Base-by-base conservation (phyloP, 2,888 invertebrate species). In the Agapetus fuscipes region DNA sequence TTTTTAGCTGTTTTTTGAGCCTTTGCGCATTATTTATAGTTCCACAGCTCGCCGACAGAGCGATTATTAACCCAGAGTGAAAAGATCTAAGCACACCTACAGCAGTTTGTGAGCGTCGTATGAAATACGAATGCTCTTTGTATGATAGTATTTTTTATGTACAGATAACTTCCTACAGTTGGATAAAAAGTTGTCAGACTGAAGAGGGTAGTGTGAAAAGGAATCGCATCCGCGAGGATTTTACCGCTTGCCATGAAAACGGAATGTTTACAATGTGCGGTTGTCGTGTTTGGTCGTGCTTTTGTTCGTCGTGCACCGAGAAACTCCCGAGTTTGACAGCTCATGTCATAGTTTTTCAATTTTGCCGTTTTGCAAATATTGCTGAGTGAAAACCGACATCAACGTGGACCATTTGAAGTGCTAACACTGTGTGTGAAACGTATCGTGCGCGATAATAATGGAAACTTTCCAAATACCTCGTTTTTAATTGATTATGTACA, bases 281-380 rank as follows among this genome's bases (percentile, higher is more conserved):
- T 20, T 9, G 20, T 4, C 20, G 20, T 9, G 20, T 9, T 4
- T 20, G 20, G 20, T 20, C 9, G 5, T 20, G 20, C 5, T 9
- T 4, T 9, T 20, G 20, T 4, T 9, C 20, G 20, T 9, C 5
- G 20, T 4, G 20, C 5, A 9, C 20, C 5, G 20, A 20, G 20
- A 4, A 20, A 9, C 9, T 4, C 20, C 5, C 20, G 20, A 9
- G 31, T 43, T 43, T 43, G 43, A 45, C 45, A 45, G 45, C n/a
- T n/a, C n/a, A 41, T 45, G 45, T 45, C 45, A 45, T 33, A n/a
- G n/a, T 9, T 36, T 33, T 30, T 28, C 26, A 29, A 30, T 37
- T 33, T 37, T 24, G 41, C 20, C 17, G 17, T 37, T 25, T 37
- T 25, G 37, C 31, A 29, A 28, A 33, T 9, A 36, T 27, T 11